Conservation (phyloP, 2,888 invertebrate genomes). For the Folsomia manolachei region DNA sequence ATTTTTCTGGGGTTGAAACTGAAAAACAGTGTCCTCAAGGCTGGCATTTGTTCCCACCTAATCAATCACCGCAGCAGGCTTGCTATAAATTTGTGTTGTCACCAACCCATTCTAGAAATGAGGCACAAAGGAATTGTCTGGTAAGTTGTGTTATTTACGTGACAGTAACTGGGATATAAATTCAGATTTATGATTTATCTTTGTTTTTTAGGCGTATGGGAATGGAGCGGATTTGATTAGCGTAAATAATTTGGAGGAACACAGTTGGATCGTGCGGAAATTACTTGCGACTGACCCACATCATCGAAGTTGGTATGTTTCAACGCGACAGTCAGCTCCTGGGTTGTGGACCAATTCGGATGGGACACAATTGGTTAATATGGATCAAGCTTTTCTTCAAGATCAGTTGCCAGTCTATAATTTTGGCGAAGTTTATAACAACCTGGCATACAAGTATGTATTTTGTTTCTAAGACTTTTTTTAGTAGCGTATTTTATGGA, state of each 20-base stretch:
- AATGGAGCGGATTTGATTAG: slow-evolving; percentile 70
- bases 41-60: slow-evolving; percentile 68
- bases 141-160: slow-evolving; percentile 51
- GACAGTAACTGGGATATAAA: too few relatives aligned
- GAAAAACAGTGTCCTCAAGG: slow-evolving; percentile 71
- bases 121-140: slow-evolving; percentile 77
- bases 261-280: slow-evolving; percentile 78
- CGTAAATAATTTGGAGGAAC: slow-evolving; percentile 78
- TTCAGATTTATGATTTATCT: slow-evolving; percentile 9
- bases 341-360: slow-evolving; percentile 80
- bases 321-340: slow-evolving; percentile 62
- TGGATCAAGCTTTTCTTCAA: slow-evolving; percentile 79
- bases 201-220: slow-evolving; percentile 66
- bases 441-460: slow-evolving; percentile 72
- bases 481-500: neutral
- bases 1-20: slow-evolving; percentile 33
- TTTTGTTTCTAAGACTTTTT: slow-evolving; percentile 15
- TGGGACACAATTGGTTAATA: slow-evolving; percentile 70
- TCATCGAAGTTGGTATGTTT: slow-evolving; percentile 81
- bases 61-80: slow-evolving; percentile 60
- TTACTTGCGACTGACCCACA: slow-evolving; percentile 80
- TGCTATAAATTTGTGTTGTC: slow-evolving; percentile 90
- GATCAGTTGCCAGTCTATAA: slow-evolving; percentile 52
- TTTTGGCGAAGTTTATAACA: slow-evolving; percentile 63
- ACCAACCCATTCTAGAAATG: slow-evolving; percentile 73